Base-by-base conservation (phyloP, 2,797 vertebrate species). In the Schizopygopsis pylzovi region DNA sequence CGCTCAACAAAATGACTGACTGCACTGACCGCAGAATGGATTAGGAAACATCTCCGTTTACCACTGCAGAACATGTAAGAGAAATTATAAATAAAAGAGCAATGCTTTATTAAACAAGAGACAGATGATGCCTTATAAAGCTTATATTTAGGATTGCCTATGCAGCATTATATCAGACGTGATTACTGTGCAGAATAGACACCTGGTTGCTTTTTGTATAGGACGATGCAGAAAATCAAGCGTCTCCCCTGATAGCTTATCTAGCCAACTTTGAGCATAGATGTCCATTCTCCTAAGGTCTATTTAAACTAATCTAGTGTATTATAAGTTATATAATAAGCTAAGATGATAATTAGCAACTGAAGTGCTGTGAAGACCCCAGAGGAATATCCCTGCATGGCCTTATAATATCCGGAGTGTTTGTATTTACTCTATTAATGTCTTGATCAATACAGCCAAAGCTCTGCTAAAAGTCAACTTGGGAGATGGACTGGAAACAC, bases 221-320 rank as follows among this genome's bases (percentile, higher is more conserved):
- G 72, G 73, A 80, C 83, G 77, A 87, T 77, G 52, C 84, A 86
- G 84, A 84, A 86, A 77, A 78, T 68, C 22, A 82, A 86, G 7
- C 20, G 3, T 68, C 47, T 76, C 65, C 47, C 63, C 41, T 59
- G 54, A 39, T 61, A 68, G 49, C 75, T 77, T 68, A 84, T 68
- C 33, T 20, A 41, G 37, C 72, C 43, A 78, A 45, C 39, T 43
- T 78, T 67, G 39, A 78, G 11, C 63, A 1, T 22, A 84, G 16
- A 43, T 33, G 73, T 56, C 15, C 16, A 33, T 28, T 43, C 61
- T 59, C 47, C 33, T 18, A 63, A 75, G 56, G 16, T 63, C 28
- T 83, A 39, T 83, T 47, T 77, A 28, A 71, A 20, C 49, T 56
- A 70, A 79, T 79, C 37, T 37, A 85, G n/a, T 22, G 49, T 47